A percentile compares a stretch with the other conserved stretches of the same genome.
Conservation (phyloP, 2,888 invertebrate genomes). For the Drosophila setosimentum region DNA sequence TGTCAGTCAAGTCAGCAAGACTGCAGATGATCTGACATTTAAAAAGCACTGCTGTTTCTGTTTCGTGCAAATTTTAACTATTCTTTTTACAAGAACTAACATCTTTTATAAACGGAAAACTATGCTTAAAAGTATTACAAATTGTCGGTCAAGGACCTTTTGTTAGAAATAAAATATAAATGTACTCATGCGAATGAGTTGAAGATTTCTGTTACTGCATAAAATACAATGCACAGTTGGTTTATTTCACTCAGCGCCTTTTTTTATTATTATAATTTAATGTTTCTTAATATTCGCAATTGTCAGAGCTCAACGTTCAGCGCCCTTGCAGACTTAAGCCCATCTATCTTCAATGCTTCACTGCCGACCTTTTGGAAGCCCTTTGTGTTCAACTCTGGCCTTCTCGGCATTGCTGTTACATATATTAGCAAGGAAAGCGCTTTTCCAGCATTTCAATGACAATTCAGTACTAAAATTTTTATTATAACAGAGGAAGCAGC, state of each 20-base stretch:
- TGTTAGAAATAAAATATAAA: not conserved
- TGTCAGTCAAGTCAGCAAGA: not conserved
- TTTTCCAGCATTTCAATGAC: conserved; percentile 42
- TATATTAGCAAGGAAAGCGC: conserved; percentile 23
- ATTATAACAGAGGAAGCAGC: conserved; percentile 37
- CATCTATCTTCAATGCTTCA: conserved; percentile 23
- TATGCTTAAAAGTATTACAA: not conserved
- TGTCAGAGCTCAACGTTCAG: conserved; percentile 1
- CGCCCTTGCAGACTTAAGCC: conserved; percentile 17
- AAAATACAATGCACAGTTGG: not conserved
- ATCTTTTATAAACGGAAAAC: not conserved
- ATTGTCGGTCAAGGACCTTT: not conserved
- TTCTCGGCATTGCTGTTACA: conserved; percentile 1
- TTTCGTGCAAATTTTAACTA: not conserved
- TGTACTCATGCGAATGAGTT: not conserved
- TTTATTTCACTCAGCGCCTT: not conserved
- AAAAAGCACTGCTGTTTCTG: not conserved
- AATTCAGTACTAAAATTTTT: conserved; percentile 58
- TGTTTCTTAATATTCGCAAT: conserved; percentile 6
- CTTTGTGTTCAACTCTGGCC: conserved; percentile 11
- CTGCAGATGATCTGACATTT: conserved; percentile 5
- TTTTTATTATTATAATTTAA: conserved; percentile 1
- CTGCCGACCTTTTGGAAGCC: conserved; percentile 33
- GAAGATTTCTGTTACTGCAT: not conserved
- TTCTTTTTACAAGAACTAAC: not conserved